These are phyloP conservation scores for Spea bombifrons DNA, from an alignment of 2,113 vertebrate species.

Conservation along the genomic window DNA sequence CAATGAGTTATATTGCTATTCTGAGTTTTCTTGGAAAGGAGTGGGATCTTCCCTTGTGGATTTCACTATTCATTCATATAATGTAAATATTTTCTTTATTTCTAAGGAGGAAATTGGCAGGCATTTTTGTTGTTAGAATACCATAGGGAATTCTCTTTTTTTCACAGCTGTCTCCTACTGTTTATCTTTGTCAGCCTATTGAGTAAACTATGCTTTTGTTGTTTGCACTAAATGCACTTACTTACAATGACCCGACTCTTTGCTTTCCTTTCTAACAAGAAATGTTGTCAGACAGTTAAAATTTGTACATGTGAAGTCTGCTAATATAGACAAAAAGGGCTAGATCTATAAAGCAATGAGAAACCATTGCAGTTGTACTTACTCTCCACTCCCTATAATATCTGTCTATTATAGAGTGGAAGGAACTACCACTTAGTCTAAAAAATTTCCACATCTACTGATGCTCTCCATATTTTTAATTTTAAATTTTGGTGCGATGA, in stretches of 20 bases:
- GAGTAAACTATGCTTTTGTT: constrained; percentile 55
- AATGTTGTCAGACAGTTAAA: constrained; percentile 5
- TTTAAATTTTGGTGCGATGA: no score
- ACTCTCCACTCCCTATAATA: no score
- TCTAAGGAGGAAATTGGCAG: constrained; percentile 53
- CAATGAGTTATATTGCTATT: no score
- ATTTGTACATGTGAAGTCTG: no score
- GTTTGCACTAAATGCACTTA: constrained; percentile 54
- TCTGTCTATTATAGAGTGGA: no score
- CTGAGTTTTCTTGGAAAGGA: background rate
- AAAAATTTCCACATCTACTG: no score
- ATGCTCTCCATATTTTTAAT: no score
- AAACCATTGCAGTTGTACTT: no score
- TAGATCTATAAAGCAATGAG: no score
- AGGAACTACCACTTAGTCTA: no score
- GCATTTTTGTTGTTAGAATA: constrained; percentile 52
- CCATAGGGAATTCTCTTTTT: constrained; percentile 59
- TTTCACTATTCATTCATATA: background rate
- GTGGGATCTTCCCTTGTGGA: constrained; percentile 11
- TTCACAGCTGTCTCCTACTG: constrained; percentile 63
- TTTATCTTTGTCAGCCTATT: constrained; percentile 63
- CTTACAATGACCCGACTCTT: constrained; percentile 35
- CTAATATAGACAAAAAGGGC: no score
- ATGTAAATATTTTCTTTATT: constrained; percentile 50
- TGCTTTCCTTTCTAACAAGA: constrained; percentile 13